Evolutionary conservation across 2,797 vertebrate species (phyloP), one percentile per base, ranked within the genome.

Genomic region (Alcedo atthis): DNA sequence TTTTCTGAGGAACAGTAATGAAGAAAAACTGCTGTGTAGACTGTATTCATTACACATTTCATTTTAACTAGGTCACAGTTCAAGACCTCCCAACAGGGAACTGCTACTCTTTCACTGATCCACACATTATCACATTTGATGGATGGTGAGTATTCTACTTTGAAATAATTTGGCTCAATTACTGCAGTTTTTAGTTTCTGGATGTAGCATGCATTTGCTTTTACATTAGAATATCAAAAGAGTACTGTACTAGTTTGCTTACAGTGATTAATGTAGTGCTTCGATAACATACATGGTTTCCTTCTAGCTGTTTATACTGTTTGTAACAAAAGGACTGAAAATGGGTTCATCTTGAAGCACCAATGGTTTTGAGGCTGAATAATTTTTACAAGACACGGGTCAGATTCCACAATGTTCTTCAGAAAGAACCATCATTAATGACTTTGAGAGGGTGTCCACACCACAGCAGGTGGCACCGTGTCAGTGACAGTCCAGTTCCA

Each of bases 101-200:
- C 93, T 98, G 98, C 96, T 98, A 97, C 95, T 96, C 97, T 89
- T 98, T 97, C 94, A 97, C 97, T 37, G 98, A 98, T 97, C 97
- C 98, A 63, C 98, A 98, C 82, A 91, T 98, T 93, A 98, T 98
- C 81, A 98, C 97, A 6, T 97, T 98, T 95, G 98, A 98, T 87
- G 97, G 98, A 96, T 97, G 98, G 98, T 98, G 97, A 98, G 84
- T 89, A 91, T 91, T 87, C 49, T 48, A 67, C 61, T 84, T 94
- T 75, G 58, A 49, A 86, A 89, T 92, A 82, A 93, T 95, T 94
- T 95, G 82, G 57, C 70, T 91, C 92, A 54, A 91, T 95, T 85
- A 92, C 64, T 87, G 78, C 45, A 43, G 66, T 74, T 94, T 94
- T 85, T 42, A 37, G 51, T 90, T 96, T 85, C 73, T 84, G 81